These are phyloP conservation scores for Petrosia ficiformis DNA, from an alignment of 37 sponge, comb jelly and placozoan genomes.

Conservation along the genomic window DNA sequence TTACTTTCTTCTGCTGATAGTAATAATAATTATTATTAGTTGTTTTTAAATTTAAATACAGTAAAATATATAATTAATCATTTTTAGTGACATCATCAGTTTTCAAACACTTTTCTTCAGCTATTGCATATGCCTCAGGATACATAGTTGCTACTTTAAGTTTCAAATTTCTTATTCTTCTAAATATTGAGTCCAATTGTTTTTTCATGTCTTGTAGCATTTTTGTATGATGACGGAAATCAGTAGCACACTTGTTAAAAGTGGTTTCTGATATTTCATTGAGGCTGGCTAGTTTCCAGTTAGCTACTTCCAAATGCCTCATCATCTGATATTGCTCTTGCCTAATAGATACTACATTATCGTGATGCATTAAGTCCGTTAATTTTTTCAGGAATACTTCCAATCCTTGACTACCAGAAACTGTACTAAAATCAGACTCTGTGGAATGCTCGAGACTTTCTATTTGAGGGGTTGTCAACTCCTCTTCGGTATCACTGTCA, in stretches of 20 bases:
- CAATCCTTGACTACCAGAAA: no score
- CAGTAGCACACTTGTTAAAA: conserved; percentile 5
- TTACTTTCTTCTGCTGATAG: no score
- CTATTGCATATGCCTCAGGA: conserved; percentile 44
- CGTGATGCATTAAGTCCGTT: conserved; percentile 34
- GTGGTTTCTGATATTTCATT: conserved; percentile 45
- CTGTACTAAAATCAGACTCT: no score
- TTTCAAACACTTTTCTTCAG: background rate
- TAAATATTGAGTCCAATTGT: conserved; percentile 78
- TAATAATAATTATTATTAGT: no score
- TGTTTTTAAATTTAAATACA: background rate
- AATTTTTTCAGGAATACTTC: conserved; percentile 42
- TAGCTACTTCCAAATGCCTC: conserved; percentile 42
- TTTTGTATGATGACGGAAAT: conserved; percentile 44
- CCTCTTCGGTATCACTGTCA: background rate
- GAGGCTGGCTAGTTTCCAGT: conserved; percentile 56
- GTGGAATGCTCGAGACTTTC: background rate
- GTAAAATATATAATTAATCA: background rate
- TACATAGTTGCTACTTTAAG: conserved; percentile 19
- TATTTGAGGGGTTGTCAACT: background rate
- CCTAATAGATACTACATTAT: conserved; percentile 24
- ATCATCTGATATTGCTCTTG: conserved; percentile 45
- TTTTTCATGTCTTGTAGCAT: conserved; percentile 60
- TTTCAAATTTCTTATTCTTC: conserved; percentile 64
- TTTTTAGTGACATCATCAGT: background rate